Evolutionary conservation across 1,140 invertebrate species (phyloP).

Genomic region (Hycleus phaleratus): DNA sequence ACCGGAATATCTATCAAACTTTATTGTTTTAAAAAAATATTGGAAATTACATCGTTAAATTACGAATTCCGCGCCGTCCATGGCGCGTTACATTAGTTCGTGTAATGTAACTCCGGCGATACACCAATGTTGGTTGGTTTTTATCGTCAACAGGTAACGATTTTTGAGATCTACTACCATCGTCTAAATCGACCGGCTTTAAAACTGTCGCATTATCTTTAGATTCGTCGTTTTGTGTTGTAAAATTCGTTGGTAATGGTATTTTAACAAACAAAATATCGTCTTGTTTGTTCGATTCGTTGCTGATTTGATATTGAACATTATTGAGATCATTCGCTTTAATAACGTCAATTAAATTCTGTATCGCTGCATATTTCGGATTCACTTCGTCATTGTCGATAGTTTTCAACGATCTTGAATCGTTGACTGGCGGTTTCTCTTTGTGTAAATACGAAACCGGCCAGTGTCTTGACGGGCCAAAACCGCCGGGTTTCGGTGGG

Average conservation of each 20-base stretch:
- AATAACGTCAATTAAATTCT: conserved; percentile 35
- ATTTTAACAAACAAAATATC: conserved; percentile 36
- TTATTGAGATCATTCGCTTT: conserved; percentile 35
- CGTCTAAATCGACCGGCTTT: conserved; percentile 13
- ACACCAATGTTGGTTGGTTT: conserved; percentile 15
- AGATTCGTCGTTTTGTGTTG: conserved; percentile 13
- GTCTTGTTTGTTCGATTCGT: conserved; percentile 30
- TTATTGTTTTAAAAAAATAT: too few species aligned
- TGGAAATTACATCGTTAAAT: too few species aligned
- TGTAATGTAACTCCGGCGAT: conserved; percentile 26
- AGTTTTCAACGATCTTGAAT: conserved; percentile 17
- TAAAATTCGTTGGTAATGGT: conserved; percentile 33
- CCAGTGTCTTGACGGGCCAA: conserved; percentile 51
- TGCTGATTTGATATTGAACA: conserved; percentile 33
- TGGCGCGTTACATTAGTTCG: conserved; percentile 26
- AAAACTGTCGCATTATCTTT: neutral
- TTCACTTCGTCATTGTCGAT: conserved; percentile 9
- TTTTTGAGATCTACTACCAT: conserved; percentile 10
- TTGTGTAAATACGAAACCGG: conserved; percentile 59
- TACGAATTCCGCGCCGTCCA: neutral
- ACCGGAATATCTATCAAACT: too few species aligned
- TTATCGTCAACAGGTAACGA: neutral
- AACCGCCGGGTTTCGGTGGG: conserved; percentile 45
- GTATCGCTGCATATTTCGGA: conserved; percentile 31
- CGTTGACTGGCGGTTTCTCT: conserved; percentile 46